Conservation (phyloP, 2,888 invertebrate genomes). For the Drosophila ustulata region DNA sequence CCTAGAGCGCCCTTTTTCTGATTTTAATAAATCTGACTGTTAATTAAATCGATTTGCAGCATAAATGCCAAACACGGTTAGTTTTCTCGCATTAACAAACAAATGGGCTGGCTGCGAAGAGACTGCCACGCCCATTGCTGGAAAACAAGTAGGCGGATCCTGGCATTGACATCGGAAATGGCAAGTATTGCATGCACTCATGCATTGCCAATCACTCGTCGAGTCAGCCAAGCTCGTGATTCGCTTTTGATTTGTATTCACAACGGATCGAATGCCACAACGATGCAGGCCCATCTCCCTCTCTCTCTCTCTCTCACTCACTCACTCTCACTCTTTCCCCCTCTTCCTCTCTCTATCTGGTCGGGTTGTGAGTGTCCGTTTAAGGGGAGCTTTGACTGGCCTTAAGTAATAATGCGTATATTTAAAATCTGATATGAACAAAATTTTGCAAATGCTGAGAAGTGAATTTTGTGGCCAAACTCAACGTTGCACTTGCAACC, state of each 20-base stretch:
- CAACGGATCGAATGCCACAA: neutral
- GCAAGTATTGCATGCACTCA: neutral
- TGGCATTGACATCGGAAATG: no score
- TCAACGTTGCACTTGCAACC: neutral
- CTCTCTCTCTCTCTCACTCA: neutral
- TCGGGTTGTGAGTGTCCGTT: neutral
- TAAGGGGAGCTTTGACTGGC: neutral
- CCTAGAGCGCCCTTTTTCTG: no score
- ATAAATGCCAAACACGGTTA: no score
- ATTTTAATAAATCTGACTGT: no score
- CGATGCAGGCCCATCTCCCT: neutral
- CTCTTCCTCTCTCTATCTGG: neutral
- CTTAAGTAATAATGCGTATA: conserved; percentile 1
- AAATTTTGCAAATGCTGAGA: neutral
- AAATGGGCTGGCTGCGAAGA: no score
- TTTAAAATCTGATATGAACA: neutral
- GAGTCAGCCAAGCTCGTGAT: neutral
- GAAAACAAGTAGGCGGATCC: no score
- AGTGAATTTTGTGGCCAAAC: neutral
- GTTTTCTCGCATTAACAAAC: no score
- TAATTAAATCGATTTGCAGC: no score
- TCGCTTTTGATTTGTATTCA: conserved; percentile 5
- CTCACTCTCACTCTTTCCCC: no score
- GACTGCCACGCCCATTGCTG: no score
- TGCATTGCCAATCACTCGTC: conserved; percentile 1